Conservation (phyloP, 2,113 vertebrate species). For the Neotoma lepida region DNA sequence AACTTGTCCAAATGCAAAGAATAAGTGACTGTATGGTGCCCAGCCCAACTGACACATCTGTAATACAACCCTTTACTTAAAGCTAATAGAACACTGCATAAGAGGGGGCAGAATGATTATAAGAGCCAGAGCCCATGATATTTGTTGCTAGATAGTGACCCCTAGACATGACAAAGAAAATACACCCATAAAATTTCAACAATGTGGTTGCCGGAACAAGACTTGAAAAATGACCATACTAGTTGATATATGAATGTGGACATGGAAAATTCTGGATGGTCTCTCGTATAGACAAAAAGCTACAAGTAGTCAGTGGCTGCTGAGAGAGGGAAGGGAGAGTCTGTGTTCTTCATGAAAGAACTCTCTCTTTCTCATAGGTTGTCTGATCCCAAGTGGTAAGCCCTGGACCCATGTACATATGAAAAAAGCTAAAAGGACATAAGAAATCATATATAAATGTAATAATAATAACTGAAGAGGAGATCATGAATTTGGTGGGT, state of each 20-base stretch:
- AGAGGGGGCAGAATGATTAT: not conserved
- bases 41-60: not conserved
- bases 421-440: not conserved
- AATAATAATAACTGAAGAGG: not conserved
- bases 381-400: not conserved
- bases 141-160: not conserved
- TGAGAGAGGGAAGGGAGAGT: not conserved
- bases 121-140: not conserved
- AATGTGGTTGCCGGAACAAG: not conserved
- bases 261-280: not conserved
- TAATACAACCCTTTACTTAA: not conserved
- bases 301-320: not conserved
- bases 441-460: not conserved
- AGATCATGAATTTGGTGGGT: not conserved
- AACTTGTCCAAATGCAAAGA: not conserved
- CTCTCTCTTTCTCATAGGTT: not conserved
- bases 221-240: not conserved
- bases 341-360: not conserved
- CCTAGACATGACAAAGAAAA: not conserved
- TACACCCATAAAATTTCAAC: not conserved
- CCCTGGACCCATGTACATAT: not conserved
- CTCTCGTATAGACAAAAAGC: not conserved
- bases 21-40: not conserved
- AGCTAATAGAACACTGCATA: not conserved
- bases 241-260: not conserved